Evolutionary conservation across 2,113 vertebrate species (phyloP).

Genomic region (Dendropsophus ebraccatus): DNA sequence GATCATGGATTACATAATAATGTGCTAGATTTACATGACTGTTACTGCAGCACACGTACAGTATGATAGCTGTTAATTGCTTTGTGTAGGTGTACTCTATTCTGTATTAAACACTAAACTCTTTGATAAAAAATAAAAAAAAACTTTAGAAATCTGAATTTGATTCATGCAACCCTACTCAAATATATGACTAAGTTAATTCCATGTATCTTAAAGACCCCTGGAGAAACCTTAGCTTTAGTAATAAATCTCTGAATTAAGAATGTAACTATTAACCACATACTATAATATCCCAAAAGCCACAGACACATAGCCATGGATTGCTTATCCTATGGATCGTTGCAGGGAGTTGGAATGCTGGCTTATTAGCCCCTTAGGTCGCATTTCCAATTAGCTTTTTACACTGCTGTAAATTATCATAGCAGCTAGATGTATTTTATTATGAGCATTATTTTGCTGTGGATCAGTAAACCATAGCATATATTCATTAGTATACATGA

Average conservation of each 20-base stretch:
- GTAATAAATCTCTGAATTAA: neutral
- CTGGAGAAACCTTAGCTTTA: neutral
- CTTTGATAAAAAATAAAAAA: too few relatives aligned
- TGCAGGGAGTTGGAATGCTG: neutral
- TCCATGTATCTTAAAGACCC: neutral
- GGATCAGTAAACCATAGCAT: neutral
- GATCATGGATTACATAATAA: slow-evolving; percentile 12
- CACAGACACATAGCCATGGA: neutral
- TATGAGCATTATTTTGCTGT: neutral
- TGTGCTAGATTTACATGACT: slow-evolving; percentile 9
- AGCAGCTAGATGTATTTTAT: neutral
- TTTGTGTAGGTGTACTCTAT: slow-evolving; percentile 34
- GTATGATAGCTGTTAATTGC: slow-evolving; percentile 38
- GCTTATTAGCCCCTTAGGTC: neutral
- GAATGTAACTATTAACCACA: neutral
- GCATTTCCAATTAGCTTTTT: neutral
- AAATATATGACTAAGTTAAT: neutral
- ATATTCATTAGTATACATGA: too few relatives aligned
- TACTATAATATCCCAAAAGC: neutral
- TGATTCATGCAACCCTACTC: neutral
- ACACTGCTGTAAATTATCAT: neutral
- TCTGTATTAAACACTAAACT: slow-evolving; percentile 18
- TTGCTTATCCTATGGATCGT: neutral
- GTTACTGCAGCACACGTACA: slow-evolving; percentile 6
- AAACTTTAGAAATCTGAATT: slow-evolving; percentile 15